These are phyloP conservation scores for Diplolepis rosae DNA, from an alignment of 2,888 invertebrate species.

Conservation along the genomic window DNA sequence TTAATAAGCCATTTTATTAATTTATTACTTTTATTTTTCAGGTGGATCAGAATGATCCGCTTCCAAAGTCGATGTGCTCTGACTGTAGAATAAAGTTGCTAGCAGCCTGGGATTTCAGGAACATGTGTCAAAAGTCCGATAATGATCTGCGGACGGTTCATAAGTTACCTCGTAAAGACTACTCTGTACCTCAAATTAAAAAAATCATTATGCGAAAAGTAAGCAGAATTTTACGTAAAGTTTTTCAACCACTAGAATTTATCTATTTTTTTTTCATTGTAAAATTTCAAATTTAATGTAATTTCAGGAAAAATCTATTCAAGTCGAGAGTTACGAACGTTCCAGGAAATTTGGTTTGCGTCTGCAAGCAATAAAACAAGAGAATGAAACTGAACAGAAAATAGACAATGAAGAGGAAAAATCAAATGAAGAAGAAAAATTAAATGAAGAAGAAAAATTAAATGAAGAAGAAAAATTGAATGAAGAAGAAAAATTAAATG, in stretches of 20 bases:
- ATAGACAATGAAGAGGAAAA: not conserved
- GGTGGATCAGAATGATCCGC: not conserved
- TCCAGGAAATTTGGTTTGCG: not conserved
- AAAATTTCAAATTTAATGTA: not conserved
- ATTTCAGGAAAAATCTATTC: slow-evolving; percentile 14
- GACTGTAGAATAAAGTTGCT: slow-evolving; percentile 6
- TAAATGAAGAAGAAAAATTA: not conserved
- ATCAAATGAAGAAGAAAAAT: not conserved
- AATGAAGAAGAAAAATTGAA: not conserved
- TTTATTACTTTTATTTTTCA: not conserved
- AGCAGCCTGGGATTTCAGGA: slow-evolving; percentile 24
- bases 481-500: not conserved
- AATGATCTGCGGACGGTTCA: not conserved
- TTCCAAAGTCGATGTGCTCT: slow-evolving; percentile 5
- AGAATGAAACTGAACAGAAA: not conserved
- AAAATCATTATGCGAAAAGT: not conserved
- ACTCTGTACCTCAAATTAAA: not conserved
- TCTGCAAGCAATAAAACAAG: not conserved
- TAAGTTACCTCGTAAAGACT: not conserved
- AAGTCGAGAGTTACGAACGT: slow-evolving; percentile 6
- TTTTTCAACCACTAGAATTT: not conserved
- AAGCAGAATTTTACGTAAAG: not conserved
- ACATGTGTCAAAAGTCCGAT: slow-evolving; percentile 8
- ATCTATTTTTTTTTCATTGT: not conserved
- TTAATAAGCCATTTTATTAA: too few relatives aligned